These are phyloP conservation scores for Cairina moschata DNA, from an alignment of 2,113 vertebrate genomes.

Conservation along the genomic window DNA sequence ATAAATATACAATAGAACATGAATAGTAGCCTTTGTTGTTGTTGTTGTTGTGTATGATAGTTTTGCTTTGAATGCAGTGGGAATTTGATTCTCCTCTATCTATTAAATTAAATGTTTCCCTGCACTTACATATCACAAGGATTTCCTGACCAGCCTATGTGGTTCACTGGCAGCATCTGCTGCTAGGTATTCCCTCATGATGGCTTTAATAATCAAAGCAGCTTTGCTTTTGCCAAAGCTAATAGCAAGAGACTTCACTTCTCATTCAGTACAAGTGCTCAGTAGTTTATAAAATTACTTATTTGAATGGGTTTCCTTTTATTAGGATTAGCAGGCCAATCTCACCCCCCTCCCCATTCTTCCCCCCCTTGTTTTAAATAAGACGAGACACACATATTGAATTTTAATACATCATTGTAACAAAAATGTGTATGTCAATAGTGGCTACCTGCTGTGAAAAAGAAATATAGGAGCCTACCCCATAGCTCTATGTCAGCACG, in stretches of 20 bases:
- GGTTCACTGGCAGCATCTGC: not conserved
- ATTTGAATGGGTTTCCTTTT: slow-evolving; percentile 9
- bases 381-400: not conserved
- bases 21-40: not conserved
- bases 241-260: not conserved
- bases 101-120: not conserved
- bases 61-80: not conserved
- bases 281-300: slow-evolving; percentile 38
- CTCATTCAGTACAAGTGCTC: not conserved
- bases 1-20: not conserved
- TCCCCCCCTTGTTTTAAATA: not conserved
- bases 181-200: not conserved
- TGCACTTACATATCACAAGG: not conserved
- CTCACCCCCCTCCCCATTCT: not conserved
- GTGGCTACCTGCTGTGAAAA: not conserved
- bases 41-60: not conserved
- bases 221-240: not conserved
- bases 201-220: not conserved
- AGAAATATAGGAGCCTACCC: not conserved
- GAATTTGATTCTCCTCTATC: not conserved
- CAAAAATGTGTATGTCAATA: not conserved
- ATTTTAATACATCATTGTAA: slow-evolving; percentile 9
- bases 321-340: not conserved
- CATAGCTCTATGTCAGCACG: slow-evolving; percentile 1
- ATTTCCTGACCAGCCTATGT: not conserved